A percentile compares a stretch with the other conserved stretches of the same genome.
Evolutionary conservation across 2,888 invertebrate genomes (phyloP).

Genomic region (Zygaena filipendulae): DNA sequence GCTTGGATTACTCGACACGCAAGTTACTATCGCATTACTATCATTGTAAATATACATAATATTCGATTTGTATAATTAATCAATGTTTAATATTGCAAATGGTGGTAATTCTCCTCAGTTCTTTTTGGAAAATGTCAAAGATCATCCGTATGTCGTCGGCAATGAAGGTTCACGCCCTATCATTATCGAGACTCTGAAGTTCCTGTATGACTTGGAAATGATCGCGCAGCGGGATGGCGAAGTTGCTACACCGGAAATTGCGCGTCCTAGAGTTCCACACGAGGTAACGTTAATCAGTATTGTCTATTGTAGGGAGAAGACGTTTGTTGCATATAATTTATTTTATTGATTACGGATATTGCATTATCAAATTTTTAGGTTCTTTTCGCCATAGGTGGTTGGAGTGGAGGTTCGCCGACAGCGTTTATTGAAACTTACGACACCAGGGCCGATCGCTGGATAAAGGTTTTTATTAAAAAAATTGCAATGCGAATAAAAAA

Average conservation of each 20-base stretch:
- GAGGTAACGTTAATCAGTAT: conserved; percentile 59
- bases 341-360: conserved; percentile 5
- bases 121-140: conserved; percentile 90
- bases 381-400: conserved; percentile 74
- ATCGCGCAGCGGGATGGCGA: conserved; percentile 82
- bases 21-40: conserved; percentile 38
- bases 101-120: conserved; percentile 76
- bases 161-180: conserved; percentile 88
- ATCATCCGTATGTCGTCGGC: conserved; percentile 85
- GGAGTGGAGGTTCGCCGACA: conserved; percentile 77
- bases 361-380: conserved; percentile 55
- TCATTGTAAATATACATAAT: background rate
- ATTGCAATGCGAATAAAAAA: too few relatives aligned
- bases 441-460: conserved; percentile 90
- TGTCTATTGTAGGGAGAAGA: background rate
- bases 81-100: background rate
- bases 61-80: background rate
- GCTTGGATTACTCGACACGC: conserved; percentile 84
- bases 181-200: conserved; percentile 90
- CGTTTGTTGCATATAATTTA: background rate
- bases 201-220: conserved; percentile 92
- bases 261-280: conserved; percentile 85
- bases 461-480: conserved; percentile 74
- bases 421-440: conserved; percentile 90
- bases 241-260: conserved; percentile 86